These are phyloP conservation scores for Esox lucius DNA, from an alignment of 2,797 vertebrate species.

Conservation along the genomic window DNA sequence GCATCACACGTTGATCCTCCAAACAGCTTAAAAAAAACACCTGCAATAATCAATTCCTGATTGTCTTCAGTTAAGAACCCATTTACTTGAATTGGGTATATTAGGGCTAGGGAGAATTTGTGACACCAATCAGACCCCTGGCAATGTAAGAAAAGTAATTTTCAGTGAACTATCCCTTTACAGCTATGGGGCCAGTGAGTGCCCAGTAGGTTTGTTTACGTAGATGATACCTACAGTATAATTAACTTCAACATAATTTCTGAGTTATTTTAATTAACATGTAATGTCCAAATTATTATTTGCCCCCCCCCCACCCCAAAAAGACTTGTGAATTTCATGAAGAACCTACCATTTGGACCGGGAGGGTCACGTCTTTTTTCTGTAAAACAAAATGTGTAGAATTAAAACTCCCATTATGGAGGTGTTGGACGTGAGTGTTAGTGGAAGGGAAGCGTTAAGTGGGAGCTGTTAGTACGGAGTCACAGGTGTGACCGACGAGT, in stretches of 20 bases:
- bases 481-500: background rate
- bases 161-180: too few species aligned
- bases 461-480: background rate
- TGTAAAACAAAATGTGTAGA: conserved; percentile 71
- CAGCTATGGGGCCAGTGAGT: background rate
- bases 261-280: background rate
- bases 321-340: conserved; percentile 1
- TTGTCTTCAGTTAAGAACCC: too few species aligned
- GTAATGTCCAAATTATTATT: background rate
- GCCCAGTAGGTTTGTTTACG: background rate
- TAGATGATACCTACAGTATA: background rate
- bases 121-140: too few species aligned
- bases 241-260: background rate
- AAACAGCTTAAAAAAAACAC: too few species aligned
- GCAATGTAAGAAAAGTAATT: too few species aligned
- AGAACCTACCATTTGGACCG: conserved; percentile 82
- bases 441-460: background rate
- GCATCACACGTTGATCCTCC: too few species aligned
- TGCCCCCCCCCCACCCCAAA: too few species aligned
- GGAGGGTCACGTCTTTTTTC: conserved; percentile 87
- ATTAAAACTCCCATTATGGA: background rate
- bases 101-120: too few species aligned
- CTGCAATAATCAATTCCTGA: too few species aligned
- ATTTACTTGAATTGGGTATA: too few species aligned
- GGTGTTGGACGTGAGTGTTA: background rate